Conservation (phyloP, 2,113 vertebrate species). For the Chamaea fasciata region DNA sequence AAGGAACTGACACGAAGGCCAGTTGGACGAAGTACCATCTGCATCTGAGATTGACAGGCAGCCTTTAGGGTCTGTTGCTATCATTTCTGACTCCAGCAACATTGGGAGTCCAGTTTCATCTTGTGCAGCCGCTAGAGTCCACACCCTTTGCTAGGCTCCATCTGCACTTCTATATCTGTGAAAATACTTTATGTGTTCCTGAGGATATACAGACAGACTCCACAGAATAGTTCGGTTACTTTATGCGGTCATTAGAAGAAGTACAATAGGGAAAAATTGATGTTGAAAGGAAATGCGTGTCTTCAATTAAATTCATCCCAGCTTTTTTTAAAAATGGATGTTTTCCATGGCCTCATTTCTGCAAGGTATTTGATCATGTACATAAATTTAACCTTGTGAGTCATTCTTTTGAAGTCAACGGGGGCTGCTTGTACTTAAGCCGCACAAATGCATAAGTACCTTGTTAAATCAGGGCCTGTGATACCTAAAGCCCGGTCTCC, state of each 20-base stretch:
- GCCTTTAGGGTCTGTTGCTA: conserved; percentile 56
- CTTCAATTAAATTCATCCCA: conserved; percentile 36
- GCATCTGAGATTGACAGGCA: conserved; percentile 64
- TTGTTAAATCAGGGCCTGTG: conserved; percentile 3
- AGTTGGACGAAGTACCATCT: conserved; percentile 63
- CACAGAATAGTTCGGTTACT: conserved; percentile 10
- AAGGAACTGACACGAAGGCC: conserved; percentile 63
- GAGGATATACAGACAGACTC: background rate
- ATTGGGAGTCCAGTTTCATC: conserved; percentile 36
- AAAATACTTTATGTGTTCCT: conserved; percentile 11
- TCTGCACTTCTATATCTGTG: conserved; percentile 21
- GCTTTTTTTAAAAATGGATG: conserved; percentile 17
- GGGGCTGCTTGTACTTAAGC: conserved; percentile 27
- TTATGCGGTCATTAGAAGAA: conserved; percentile 44
- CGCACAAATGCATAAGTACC: background rate
- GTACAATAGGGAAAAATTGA: background rate
- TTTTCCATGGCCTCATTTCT: conserved; percentile 49
- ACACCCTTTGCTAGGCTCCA: conserved; percentile 30
- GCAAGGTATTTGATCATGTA: conserved; percentile 45
- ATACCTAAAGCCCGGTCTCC: background rate
- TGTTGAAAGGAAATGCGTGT: conserved; percentile 18
- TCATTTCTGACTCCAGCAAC: conserved; percentile 23
- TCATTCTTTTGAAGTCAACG: conserved; percentile 48
- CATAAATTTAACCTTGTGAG: conserved; percentile 55
- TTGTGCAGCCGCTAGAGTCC: background rate